Conservation (phyloP, 1,140 invertebrate genomes). For the Zaprionus lachaisei region DNA sequence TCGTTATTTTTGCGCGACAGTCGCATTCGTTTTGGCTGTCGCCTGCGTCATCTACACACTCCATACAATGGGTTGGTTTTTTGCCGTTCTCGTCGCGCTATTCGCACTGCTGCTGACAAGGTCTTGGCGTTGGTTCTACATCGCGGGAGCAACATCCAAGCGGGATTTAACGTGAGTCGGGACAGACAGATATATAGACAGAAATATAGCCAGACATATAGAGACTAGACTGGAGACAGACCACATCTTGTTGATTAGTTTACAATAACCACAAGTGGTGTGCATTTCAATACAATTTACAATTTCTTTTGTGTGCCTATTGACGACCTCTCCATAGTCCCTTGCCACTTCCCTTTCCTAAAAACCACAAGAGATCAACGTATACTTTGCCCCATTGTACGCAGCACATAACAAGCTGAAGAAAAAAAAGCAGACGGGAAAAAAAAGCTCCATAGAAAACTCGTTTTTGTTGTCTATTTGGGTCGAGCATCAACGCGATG, state of each 20-base stretch:
- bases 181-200: not conserved
- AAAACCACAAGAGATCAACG: conserved; percentile 47
- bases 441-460: conserved; percentile 44
- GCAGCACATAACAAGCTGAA: conserved; percentile 26
- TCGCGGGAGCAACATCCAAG: conserved; percentile 89
- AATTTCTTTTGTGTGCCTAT: conserved; percentile 69
- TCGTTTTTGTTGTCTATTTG: conserved; percentile 59
- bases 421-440: conserved; percentile 9
- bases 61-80: conserved; percentile 76
- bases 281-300: conserved; percentile 73
- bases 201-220: not conserved
- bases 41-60: conserved; percentile 69
- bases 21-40: conserved; percentile 61
- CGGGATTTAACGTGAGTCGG: conserved; percentile 87
- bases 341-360: not conserved
- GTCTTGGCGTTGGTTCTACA: conserved; percentile 88
- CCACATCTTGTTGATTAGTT: conserved; percentile 58
- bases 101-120: conserved; percentile 66
- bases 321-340: conserved; percentile 10
- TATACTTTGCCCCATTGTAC: conserved; percentile 63
- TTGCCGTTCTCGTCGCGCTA: conserved; percentile 67
- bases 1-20: conserved; percentile 74
- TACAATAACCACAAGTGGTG: conserved; percentile 73
- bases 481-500: conserved; percentile 52
- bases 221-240: not conserved